A percentile compares a stretch with the other conserved stretches of the same genome.
Conservation (phyloP, 2,113 vertebrate genomes). For the Melanotaenia duboulayi region DNA sequence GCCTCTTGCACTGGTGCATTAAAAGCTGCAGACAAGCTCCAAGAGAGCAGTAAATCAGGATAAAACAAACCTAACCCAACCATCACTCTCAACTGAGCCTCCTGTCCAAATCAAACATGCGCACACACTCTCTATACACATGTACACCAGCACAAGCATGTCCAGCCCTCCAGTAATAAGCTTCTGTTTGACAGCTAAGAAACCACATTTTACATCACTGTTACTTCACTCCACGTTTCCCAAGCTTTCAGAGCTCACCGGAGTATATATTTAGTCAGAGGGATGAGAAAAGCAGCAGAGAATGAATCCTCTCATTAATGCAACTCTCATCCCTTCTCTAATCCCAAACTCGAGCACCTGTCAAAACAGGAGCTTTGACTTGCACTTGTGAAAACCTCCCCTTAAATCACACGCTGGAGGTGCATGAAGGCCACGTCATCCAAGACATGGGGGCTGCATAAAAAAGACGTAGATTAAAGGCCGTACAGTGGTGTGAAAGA, state of each 20-base stretch:
- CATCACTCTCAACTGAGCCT: slow-evolving; percentile 36
- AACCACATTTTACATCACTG: slow-evolving; percentile 63
- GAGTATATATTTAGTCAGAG: slow-evolving; percentile 63
- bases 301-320: slow-evolving; percentile 70
- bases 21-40: slow-evolving; percentile 21
- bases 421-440: slow-evolving; percentile 17
- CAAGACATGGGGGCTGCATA: slow-evolving; percentile 3
- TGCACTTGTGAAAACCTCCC: slow-evolving; percentile 45
- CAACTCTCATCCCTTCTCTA: slow-evolving; percentile 66
- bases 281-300: slow-evolving; percentile 56
- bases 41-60: slow-evolving; percentile 39
- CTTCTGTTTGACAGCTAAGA: slow-evolving; percentile 62
- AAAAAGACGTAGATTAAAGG: slow-evolving; percentile 46
- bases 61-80: slow-evolving; percentile 52
- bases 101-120: slow-evolving; percentile 10
- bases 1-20: slow-evolving; percentile 54
- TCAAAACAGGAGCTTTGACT: slow-evolving; percentile 76
- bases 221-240: slow-evolving; percentile 29
- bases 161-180: slow-evolving; percentile 51
- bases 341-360: slow-evolving; percentile 76
- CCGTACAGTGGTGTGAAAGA: slow-evolving; percentile 41
- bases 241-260: slow-evolving; percentile 32
- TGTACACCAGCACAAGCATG: slow-evolving; percentile 13
- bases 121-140: slow-evolving; percentile 6
- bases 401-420: slow-evolving; percentile 37